Evolutionary conservation across 53 echinoderm and acorn worm species (phyloP).

Genomic region (Luidia sarsii): DNA sequence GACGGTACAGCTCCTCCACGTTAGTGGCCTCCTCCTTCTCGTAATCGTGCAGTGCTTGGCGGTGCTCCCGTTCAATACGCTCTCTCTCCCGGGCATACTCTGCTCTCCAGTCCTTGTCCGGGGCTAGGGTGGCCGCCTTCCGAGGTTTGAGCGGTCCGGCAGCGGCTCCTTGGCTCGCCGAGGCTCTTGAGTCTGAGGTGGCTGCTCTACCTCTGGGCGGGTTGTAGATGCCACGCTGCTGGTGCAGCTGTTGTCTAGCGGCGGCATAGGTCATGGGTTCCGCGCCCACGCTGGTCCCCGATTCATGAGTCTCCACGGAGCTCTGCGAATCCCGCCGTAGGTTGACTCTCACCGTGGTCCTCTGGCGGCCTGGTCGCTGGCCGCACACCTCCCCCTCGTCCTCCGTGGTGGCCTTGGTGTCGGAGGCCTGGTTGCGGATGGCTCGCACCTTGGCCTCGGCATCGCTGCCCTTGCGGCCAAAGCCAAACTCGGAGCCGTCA

Average conservation of each 20-base stretch:
- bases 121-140: background rate
- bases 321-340: conserved; percentile 54
- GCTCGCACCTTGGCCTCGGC: conserved; percentile 51
- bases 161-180: conserved; percentile 13
- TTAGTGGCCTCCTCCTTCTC: conserved; percentile 88
- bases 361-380: conserved; percentile 7
- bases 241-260: conserved; percentile 35
- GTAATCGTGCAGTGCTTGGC: conserved; percentile 76
- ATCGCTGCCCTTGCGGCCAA: conserved; percentile 12
- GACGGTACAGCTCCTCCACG: conserved; percentile 85
- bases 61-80: conserved; percentile 79
- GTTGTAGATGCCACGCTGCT: conserved; percentile 36
- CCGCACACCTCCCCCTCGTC: conserved; percentile 32
- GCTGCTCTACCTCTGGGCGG: conserved; percentile 66
- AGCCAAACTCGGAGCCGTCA: conserved; percentile 62
- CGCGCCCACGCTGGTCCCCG: background rate
- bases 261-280: conserved; percentile 17
- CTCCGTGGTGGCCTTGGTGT: conserved; percentile 36
- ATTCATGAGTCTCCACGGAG: conserved; percentile 55
- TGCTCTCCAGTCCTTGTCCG: conserved; percentile 64
- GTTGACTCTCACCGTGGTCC: conserved; percentile 46
- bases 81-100: conserved; percentile 85
- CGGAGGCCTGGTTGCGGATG: conserved; percentile 46
- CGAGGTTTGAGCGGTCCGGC: background rate
- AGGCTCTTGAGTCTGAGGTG: conserved; percentile 48